Conservation (phyloP, 2,113 vertebrate species). For the Pluvianellus socialis region DNA sequence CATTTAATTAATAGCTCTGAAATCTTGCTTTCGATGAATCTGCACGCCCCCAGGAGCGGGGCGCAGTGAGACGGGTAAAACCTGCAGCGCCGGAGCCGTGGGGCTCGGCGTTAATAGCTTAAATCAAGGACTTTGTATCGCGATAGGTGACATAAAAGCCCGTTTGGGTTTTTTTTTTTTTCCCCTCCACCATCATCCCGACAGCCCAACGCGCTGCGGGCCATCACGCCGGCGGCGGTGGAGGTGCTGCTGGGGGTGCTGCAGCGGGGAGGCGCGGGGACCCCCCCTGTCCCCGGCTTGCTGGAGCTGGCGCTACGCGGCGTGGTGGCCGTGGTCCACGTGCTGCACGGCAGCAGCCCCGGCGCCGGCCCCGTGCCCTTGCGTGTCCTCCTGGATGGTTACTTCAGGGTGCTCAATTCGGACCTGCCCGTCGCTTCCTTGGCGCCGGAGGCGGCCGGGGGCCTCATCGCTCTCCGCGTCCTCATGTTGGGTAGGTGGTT, state of each 20-base stretch:
- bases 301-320: slow-evolving; percentile 75
- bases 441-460: slow-evolving; percentile 17
- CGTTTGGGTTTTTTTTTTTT: too few relatives aligned
- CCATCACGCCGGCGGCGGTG: slow-evolving; percentile 78
- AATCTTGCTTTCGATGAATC: fast-evolving
- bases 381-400: slow-evolving; percentile 84
- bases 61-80: background rate
- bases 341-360: slow-evolving; percentile 85
- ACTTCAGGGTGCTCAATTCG: slow-evolving; percentile 90
- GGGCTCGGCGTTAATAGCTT: fast-evolving
- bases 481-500: slow-evolving; percentile 88
- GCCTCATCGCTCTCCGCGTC: slow-evolving; percentile 81
- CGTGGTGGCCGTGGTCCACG: slow-evolving; percentile 85
- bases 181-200: background rate
- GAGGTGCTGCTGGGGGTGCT: slow-evolving; percentile 85
- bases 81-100: fast-evolving
- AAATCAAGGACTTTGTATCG: fast-evolving
- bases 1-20: background rate
- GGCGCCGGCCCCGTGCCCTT: slow-evolving; percentile 82
- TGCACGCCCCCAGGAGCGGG: fast-evolving
- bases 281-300: slow-evolving; percentile 45
- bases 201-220: slow-evolving; percentile 88
- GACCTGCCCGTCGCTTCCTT: slow-evolving; percentile 69
- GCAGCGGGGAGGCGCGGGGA: slow-evolving; percentile 67
- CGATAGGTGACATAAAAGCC: fast-evolving